Evolutionary conservation across 2,113 vertebrate genomes (phyloP).

Genomic region (Dolichallabes microphthalmus): DNA sequence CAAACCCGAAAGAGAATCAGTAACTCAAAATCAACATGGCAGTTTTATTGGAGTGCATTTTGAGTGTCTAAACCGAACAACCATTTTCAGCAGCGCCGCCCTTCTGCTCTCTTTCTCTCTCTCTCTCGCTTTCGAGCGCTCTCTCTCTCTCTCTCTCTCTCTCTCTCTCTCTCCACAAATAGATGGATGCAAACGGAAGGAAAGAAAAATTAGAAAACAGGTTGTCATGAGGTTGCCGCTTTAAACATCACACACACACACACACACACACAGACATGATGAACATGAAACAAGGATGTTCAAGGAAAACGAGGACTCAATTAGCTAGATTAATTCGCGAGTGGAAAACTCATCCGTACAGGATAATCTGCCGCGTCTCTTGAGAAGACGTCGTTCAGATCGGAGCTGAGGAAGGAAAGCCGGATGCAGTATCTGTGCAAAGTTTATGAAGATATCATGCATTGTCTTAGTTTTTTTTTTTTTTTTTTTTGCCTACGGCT

Average conservation of each 20-base stretch:
- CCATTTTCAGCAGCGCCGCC: constrained; percentile 43
- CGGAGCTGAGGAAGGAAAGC: neutral
- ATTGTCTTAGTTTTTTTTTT: constrained; percentile 3
- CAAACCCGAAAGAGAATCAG: constrained; percentile 41
- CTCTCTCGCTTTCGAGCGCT: constrained; percentile 3
- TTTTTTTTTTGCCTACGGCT: constrained; percentile 4
- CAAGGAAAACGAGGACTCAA: constrained; percentile 15
- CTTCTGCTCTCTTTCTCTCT: constrained; percentile 6
- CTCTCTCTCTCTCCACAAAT: neutral
- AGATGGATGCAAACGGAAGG: neutral
- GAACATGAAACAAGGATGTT: neutral
- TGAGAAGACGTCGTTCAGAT: neutral
- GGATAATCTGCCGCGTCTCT: constrained; percentile 25
- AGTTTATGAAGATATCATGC: constrained; percentile 26
- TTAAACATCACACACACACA: constrained; percentile 14
- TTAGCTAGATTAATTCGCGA: constrained; percentile 18
- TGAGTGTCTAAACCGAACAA: constrained; percentile 51
- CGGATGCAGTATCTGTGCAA: neutral
- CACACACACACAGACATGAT: too few relatives aligned
- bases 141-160: neutral
- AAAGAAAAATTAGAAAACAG: constrained; percentile 17
- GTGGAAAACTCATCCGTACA: constrained; percentile 8
- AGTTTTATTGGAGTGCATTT: constrained; percentile 53
- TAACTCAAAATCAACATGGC: constrained; percentile 57
- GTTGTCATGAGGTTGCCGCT: constrained; percentile 32